phyloP scores from a whole-genome alignment of 2,113 vertebrate species.

The Emydura subglobosa region DNA sequence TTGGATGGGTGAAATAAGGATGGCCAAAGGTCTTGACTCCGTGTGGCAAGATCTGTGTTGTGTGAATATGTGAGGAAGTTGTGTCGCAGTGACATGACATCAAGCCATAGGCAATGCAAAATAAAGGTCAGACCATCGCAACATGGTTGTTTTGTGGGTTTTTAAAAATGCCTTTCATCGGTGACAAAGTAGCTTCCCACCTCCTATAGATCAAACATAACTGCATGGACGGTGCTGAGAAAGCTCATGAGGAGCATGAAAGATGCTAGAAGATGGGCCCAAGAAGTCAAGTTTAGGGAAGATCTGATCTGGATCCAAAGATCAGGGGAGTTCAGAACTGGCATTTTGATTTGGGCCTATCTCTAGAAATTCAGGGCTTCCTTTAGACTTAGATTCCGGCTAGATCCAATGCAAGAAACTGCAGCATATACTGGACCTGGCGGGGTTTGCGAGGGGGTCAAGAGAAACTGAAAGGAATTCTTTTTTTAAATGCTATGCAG shows the following conservation, averaged over 20 bases:
- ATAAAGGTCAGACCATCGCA: background rate
- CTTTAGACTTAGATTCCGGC: background rate
- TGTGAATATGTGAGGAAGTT: background rate
- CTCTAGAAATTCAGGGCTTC: background rate
- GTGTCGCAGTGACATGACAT: background rate
- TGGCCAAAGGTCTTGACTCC: background rate
- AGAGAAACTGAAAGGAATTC: background rate
- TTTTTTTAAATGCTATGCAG: background rate
- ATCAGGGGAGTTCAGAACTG: background rate
- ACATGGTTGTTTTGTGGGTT: background rate
- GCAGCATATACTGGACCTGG: background rate
- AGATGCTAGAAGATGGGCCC: background rate
- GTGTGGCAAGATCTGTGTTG: background rate
- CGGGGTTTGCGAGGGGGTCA: background rate
- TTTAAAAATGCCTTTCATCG: background rate
- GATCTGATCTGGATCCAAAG: background rate
- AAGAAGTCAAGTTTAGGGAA: background rate
- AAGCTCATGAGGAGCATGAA: background rate
- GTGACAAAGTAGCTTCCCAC: background rate
- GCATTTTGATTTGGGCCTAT: background rate
- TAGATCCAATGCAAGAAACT: background rate
- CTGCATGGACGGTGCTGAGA: background rate
- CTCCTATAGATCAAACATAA: background rate
- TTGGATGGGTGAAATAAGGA: background rate
- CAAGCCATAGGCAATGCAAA: background rate